phyloP scores from a whole-genome alignment of 2,797 vertebrate genomes.

The Huso huso region DNA sequence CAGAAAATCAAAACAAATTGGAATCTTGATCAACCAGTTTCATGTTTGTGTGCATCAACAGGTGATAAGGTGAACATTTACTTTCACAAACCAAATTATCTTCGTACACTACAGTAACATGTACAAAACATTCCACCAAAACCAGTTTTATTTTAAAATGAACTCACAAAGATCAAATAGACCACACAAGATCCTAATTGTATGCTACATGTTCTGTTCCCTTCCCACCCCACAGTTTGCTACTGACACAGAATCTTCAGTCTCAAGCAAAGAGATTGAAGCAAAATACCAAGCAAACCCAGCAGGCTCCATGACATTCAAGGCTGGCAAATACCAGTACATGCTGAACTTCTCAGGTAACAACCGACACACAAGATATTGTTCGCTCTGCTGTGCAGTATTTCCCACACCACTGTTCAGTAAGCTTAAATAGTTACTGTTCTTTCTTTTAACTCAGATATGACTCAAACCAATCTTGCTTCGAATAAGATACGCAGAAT shows the following conservation, averaged over 20 bases:
- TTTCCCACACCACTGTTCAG: no score
- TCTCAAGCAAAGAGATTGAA: conserved; percentile 2
- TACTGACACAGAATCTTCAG: neutral
- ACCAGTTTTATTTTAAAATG: no score
- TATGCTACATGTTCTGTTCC: neutral
- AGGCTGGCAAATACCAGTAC: neutral
- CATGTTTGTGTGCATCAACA: no score
- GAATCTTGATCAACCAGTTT: no score
- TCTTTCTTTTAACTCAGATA: neutral
- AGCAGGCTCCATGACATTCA: neutral
- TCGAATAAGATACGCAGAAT: neutral
- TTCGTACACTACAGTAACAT: no score
- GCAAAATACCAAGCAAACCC: conserved; percentile 2
- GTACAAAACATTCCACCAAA: no score
- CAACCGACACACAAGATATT: neutral
- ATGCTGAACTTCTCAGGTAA: conserved; percentile 5
- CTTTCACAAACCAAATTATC: no score
- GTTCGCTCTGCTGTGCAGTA: neutral
- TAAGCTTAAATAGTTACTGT: neutral
- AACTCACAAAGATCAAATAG: no score
- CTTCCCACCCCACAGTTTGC: neutral
- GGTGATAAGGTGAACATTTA: no score
- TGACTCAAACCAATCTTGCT: neutral
- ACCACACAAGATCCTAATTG: no score
- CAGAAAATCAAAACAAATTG: no score